Percentiles rank a stretch among this genome's conserved stretches.
Evolutionary conservation across 1,140 invertebrate genomes (phyloP).

Genomic region (Aphelenchoides avenae): DNA sequence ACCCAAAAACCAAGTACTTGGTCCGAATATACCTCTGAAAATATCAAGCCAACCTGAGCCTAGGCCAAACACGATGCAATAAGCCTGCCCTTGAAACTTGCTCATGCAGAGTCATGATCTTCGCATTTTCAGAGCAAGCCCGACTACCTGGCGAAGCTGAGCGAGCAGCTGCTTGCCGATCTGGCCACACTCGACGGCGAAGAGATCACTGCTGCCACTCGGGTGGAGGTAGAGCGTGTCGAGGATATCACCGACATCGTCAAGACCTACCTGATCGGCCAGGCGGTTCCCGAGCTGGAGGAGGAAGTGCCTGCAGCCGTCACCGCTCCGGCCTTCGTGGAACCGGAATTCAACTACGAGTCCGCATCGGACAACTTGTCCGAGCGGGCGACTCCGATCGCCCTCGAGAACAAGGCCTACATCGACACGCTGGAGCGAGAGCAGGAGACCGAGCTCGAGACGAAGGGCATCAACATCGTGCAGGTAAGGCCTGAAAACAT

Average conservation of each 20-base stretch:
- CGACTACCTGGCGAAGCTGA: constrained; percentile 45
- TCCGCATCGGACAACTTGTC: constrained; percentile 35
- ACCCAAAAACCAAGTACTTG: too few species aligned
- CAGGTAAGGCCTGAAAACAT: too few species aligned
- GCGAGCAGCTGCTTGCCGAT: constrained; percentile 38
- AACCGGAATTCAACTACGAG: constrained; percentile 35
- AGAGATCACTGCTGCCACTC: constrained; percentile 37
- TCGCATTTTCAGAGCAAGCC: constrained; percentile 38
- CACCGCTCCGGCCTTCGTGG: constrained; percentile 5
- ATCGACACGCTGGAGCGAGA: constrained; percentile 38
- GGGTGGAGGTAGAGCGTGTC: constrained; percentile 44
- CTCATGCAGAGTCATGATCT: too few species aligned
- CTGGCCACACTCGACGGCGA: constrained; percentile 39
- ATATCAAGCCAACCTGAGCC: too few species aligned
- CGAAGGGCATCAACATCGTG: constrained; percentile 10
- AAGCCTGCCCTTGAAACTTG: too few species aligned
- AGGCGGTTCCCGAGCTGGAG: constrained; percentile 29
- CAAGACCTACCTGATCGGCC: constrained; percentile 43
- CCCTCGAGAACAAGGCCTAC: constrained; percentile 21
- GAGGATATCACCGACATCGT: constrained; percentile 50
- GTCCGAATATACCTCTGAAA: too few species aligned
- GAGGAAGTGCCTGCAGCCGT: constrained; percentile 21
- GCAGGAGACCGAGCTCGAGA: constrained; percentile 22
- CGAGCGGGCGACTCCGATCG: constrained; percentile 27
- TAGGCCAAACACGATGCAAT: too few species aligned